Evolutionary conservation across 2,113 vertebrate genomes (phyloP).

Genomic region (Notarius quadriscutis): DNA sequence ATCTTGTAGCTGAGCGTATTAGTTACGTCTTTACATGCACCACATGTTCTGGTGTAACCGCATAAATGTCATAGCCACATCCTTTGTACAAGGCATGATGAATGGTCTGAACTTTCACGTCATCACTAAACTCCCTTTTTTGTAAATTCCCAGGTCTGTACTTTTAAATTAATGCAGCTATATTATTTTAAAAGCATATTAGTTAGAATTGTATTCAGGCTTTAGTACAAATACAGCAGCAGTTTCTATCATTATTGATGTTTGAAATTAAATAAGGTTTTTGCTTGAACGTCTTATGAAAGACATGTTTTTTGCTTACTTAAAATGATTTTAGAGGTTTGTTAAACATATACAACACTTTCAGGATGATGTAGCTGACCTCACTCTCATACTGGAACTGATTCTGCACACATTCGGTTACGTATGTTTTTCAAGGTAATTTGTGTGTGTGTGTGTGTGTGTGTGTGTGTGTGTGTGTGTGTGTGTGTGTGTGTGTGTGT

Average conservation of each 20-base stretch:
- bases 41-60: not conserved
- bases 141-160: not conserved
- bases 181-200: not conserved
- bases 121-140: not conserved
- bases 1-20: not conserved
- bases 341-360: not conserved
- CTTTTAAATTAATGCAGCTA: not conserved
- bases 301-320: not conserved
- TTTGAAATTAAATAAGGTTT: not conserved
- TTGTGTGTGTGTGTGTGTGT: too few species aligned
- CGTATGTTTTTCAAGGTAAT: not conserved
- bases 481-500: too few species aligned
- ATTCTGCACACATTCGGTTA: not conserved
- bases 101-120: not conserved
- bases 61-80: not conserved
- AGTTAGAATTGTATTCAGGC: not conserved
- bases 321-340: not conserved
- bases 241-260: not conserved
- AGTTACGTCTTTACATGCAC: not conserved
- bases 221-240: too few species aligned
- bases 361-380: not conserved
- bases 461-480: too few species aligned
- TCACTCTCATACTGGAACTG: not conserved
- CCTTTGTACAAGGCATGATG: not conserved
- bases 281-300: not conserved